Conservation (phyloP, 2,888 invertebrate species). For the Barypeithes pellucidus region DNA sequence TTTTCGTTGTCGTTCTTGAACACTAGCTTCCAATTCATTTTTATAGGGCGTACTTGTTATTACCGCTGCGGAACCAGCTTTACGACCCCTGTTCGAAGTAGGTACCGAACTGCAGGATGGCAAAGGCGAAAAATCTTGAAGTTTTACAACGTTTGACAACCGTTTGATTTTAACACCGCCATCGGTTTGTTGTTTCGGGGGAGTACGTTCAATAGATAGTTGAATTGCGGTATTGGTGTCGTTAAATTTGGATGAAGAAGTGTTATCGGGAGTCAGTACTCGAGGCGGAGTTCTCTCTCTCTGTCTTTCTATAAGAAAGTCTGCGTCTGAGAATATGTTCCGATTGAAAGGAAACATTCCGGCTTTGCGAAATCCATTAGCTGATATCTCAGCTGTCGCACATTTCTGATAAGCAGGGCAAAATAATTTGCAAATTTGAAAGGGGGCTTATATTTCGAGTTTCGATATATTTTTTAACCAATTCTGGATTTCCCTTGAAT, state of each 20-base stretch:
- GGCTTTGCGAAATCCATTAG: neutral
- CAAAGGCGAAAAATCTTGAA: neutral
- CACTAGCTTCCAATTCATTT: no score
- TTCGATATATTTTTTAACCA: no score
- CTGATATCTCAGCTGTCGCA: slow-evolving; percentile 17
- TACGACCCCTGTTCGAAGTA: slow-evolving; percentile 17
- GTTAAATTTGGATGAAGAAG: neutral
- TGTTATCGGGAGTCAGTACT: neutral
- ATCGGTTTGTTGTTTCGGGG: no score
- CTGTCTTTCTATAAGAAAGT: slow-evolving; percentile 6
- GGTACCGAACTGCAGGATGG: slow-evolving; percentile 9
- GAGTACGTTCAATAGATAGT: no score
- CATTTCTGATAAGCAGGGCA: slow-evolving; percentile 23
- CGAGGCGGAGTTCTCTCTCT: slow-evolving; percentile 6
- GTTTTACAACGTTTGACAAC: no score
- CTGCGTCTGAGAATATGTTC: slow-evolving; percentile 5
- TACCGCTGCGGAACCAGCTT: slow-evolving; percentile 17
- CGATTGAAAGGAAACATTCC: slow-evolving; percentile 7
- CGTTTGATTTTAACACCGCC: no score
- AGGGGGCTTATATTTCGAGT: slow-evolving; percentile 12
- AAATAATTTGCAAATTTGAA: slow-evolving; percentile 26
- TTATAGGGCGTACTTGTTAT: slow-evolving; percentile 24
- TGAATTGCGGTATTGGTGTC: no score
- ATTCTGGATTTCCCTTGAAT: no score
- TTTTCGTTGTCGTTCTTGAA: neutral